phyloP scores from a whole-genome alignment of 53 echinoderm and acorn worm species.

The Patiria pectinifera region DNA sequence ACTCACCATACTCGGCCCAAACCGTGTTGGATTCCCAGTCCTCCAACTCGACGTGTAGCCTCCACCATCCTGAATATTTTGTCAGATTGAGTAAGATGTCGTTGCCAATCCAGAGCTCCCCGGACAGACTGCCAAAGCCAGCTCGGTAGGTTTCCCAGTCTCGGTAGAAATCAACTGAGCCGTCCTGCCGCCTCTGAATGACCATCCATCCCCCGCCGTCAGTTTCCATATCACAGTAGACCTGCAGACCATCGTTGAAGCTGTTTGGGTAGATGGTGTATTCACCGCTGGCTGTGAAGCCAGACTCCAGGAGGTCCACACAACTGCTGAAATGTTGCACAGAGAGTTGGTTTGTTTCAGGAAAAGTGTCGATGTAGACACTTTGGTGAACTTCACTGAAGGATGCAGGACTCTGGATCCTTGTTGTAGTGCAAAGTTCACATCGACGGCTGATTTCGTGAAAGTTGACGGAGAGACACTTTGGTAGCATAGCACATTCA shows the following conservation, averaged over 20 bases:
- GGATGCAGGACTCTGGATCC: slow-evolving; percentile 1
- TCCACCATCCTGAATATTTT: slow-evolving; percentile 30
- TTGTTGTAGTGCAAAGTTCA: slow-evolving; percentile 19
- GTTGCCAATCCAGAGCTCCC: slow-evolving; percentile 30
- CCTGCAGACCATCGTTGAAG: slow-evolving; percentile 9
- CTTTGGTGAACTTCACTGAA: background rate
- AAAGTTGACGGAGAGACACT: slow-evolving; percentile 29
- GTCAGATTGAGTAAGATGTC: slow-evolving; percentile 17
- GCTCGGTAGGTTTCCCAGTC: slow-evolving; percentile 25
- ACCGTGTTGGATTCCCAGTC: slow-evolving; percentile 12
- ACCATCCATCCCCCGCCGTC: too few relatives aligned
- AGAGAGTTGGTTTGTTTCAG: background rate
- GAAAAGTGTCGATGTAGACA: slow-evolving; percentile 9
- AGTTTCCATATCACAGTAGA: background rate
- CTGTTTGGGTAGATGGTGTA: slow-evolving; percentile 23
- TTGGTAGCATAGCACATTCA: background rate
- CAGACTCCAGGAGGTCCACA: slow-evolving; percentile 1
- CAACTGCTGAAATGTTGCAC: slow-evolving; percentile 6
- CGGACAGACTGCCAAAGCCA: slow-evolving; percentile 28
- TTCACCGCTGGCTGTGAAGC: background rate
- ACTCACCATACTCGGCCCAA: slow-evolving; percentile 28
- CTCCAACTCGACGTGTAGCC: background rate
- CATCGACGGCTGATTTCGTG: slow-evolving; percentile 15
- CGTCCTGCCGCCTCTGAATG: too few relatives aligned
- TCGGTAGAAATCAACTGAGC: too few relatives aligned